phyloP scores from a whole-genome alignment of 2,113 vertebrate genomes.

The Ageneiosus marmoratus region DNA sequence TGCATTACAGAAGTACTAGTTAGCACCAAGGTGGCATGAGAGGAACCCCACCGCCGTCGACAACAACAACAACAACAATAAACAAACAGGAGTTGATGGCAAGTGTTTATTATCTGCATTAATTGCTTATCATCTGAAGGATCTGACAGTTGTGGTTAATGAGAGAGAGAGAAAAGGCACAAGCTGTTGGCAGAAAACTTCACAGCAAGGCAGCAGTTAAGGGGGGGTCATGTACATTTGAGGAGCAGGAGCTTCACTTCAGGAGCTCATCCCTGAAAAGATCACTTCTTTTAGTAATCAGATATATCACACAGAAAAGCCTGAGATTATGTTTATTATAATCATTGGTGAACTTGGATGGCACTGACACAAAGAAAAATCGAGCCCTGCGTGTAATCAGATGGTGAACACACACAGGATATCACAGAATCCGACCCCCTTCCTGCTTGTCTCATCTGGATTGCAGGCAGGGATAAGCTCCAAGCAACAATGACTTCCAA shows the following conservation, averaged over 20 bases:
- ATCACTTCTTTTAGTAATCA: constrained; percentile 53
- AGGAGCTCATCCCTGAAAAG: constrained; percentile 59
- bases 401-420: constrained; percentile 62
- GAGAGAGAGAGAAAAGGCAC: constrained; percentile 74
- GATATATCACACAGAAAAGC: constrained; percentile 47
- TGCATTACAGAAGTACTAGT: constrained; percentile 78
- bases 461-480: constrained; percentile 59
- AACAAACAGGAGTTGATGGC: constrained; percentile 81
- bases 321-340: constrained; percentile 47
- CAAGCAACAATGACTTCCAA: constrained; percentile 63
- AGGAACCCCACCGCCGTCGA: constrained; percentile 63
- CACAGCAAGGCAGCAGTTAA: constrained; percentile 55
- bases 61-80: constrained; percentile 73
- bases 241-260: too few species aligned
- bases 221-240: constrained; percentile 11
- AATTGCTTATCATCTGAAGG: constrained; percentile 83
- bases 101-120: constrained; percentile 81
- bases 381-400: constrained; percentile 51
- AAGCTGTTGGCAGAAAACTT: constrained; percentile 68
- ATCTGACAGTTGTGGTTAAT: constrained; percentile 84
- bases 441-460: constrained; percentile 71
- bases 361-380: constrained; percentile 29
- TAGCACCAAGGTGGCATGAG: constrained; percentile 75
- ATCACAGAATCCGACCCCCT: constrained; percentile 62
- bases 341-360: constrained; percentile 49